Percentiles rank a stretch among this genome's conserved stretches.
Evolutionary conservation across 2,113 vertebrate species (phyloP).

Genomic region (Xenotilapia leptura): DNA sequence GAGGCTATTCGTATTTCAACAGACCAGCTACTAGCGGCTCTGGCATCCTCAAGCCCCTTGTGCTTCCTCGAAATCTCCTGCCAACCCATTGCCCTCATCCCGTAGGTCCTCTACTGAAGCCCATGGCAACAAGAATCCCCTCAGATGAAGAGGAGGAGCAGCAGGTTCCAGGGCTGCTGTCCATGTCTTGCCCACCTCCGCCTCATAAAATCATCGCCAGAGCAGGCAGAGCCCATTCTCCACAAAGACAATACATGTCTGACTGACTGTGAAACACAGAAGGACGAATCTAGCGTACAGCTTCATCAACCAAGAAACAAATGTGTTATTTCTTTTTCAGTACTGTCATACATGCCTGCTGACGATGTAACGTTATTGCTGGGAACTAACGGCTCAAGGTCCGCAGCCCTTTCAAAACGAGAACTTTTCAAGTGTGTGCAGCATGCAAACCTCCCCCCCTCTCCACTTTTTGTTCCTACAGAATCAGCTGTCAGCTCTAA

Average conservation of each 20-base stretch:
- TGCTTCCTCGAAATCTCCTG: slow-evolving; percentile 46
- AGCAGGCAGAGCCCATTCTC: background rate
- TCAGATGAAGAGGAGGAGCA: slow-evolving; percentile 69
- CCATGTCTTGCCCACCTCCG: slow-evolving; percentile 24
- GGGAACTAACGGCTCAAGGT: background rate
- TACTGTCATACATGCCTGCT: background rate
- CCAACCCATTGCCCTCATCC: background rate
- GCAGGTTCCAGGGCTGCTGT: slow-evolving; percentile 47
- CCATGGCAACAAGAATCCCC: background rate
- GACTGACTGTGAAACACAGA: background rate
- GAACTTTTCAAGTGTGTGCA: background rate
- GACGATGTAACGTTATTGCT: background rate
- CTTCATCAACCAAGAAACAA: background rate
- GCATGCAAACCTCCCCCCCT: background rate
- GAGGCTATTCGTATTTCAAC: slow-evolving; percentile 62
- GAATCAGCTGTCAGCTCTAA: background rate
- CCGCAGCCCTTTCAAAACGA: background rate
- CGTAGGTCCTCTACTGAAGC: slow-evolving; percentile 30
- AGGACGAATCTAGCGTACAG: background rate
- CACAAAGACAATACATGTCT: slow-evolving; percentile 2
- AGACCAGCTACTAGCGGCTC: background rate
- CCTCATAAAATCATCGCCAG: slow-evolving; percentile 71
- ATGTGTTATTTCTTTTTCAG: background rate
- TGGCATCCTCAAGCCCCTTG: slow-evolving; percentile 22
- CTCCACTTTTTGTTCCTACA: background rate